These are phyloP conservation scores for Andricus curvator DNA, from an alignment of 2,888 invertebrate species.

Conservation along the genomic window DNA sequence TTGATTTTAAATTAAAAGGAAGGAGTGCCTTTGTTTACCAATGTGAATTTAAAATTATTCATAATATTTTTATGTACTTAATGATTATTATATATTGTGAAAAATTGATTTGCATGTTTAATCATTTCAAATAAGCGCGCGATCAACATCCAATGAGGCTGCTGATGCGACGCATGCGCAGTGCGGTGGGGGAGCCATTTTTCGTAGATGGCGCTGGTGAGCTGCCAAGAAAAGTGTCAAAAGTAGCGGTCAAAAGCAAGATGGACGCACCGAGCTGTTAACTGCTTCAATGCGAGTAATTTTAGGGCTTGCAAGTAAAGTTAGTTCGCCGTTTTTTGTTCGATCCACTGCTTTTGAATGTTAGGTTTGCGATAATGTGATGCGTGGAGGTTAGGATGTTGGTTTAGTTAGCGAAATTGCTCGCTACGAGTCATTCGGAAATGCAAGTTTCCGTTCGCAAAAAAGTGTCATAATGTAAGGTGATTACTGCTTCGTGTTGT, in stretches of 20 bases:
- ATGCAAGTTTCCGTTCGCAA: conserved; percentile 19
- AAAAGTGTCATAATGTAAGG: conserved; percentile 37
- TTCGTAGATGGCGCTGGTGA: too few relatives aligned
- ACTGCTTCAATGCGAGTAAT: conserved; percentile 12
- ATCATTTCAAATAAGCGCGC: too few relatives aligned
- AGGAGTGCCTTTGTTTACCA: too few relatives aligned
- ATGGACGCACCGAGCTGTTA: neutral
- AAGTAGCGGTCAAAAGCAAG: conserved; percentile 10
- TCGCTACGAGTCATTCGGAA: neutral
- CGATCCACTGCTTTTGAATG: neutral
- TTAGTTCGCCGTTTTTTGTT: neutral
- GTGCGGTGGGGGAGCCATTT: too few relatives aligned
- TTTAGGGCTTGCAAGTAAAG: neutral
- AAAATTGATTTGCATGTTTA: too few relatives aligned
- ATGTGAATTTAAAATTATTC: too few relatives aligned
- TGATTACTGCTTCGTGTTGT: neutral
- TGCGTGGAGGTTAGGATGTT: neutral
- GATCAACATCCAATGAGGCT: too few relatives aligned
- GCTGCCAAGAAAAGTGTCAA: neutral
- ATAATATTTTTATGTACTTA: too few relatives aligned
- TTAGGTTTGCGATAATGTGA: conserved; percentile 17
- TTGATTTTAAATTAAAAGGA: too few relatives aligned
- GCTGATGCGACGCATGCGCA: too few relatives aligned
- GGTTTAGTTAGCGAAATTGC: neutral
- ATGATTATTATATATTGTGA: too few relatives aligned